phyloP scores from a whole-genome alignment of 2,888 invertebrate genomes.

The Apotomis betuletana region DNA sequence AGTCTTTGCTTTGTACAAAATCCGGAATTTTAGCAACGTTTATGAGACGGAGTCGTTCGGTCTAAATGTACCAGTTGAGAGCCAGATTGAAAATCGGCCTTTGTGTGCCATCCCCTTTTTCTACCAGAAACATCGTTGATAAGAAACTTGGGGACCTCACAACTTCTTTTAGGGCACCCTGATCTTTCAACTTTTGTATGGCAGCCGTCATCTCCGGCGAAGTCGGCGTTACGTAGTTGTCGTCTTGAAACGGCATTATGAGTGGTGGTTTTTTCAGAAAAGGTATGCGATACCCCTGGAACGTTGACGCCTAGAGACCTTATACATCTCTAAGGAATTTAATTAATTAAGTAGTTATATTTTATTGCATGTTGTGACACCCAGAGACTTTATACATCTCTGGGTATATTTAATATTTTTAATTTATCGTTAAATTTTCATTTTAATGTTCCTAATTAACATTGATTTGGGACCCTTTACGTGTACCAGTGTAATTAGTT shows the following conservation, averaged over 20 bases:
- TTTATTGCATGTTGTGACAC: too few relatives aligned
- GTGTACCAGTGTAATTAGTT: too few relatives aligned
- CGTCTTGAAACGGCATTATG: background rate
- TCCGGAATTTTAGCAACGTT: slow-evolving; percentile 11
- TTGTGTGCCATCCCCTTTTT: background rate
- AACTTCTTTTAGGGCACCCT: background rate
- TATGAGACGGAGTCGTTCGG: background rate
- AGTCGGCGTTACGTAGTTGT: too few relatives aligned
- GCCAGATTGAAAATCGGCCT: slow-evolving; percentile 1
- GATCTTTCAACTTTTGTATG: slow-evolving; percentile 5
- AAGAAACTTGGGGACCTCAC: background rate
- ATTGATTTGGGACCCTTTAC: too few relatives aligned
- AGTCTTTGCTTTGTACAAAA: slow-evolving; percentile 43
- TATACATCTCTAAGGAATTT: too few relatives aligned
- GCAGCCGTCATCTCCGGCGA: too few relatives aligned
- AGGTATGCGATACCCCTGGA: slow-evolving; percentile 3
- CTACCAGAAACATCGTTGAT: background rate
- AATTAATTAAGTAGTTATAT: too few relatives aligned
- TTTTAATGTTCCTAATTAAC: too few relatives aligned
- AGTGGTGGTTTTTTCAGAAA: background rate
- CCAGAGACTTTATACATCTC: too few relatives aligned
- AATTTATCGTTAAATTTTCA: too few relatives aligned
- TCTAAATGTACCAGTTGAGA: background rate
- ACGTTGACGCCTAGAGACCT: too few relatives aligned
- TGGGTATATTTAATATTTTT: too few relatives aligned